phyloP scores from a whole-genome alignment of 2,888 invertebrate genomes.

The Sinopyrophorus schimmeli region DNA sequence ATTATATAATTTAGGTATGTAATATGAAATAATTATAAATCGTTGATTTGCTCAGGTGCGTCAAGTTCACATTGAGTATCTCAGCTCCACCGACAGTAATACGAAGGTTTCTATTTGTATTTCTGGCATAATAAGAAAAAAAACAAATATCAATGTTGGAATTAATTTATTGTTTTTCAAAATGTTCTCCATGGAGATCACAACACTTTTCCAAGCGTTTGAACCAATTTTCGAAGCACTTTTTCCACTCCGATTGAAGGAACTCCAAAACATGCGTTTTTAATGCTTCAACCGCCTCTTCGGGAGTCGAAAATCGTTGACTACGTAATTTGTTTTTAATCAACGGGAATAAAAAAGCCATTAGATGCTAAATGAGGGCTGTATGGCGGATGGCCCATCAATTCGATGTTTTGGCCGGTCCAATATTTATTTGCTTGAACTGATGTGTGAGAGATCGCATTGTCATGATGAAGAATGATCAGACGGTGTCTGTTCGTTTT shows the following conservation, averaged over 20 bases:
- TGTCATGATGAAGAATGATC: conserved; percentile 32
- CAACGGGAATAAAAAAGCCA: conserved; percentile 36
- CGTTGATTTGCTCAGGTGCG: no score
- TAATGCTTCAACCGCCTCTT: conserved; percentile 37
- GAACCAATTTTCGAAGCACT: conserved; percentile 38
- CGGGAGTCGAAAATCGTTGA: conserved; percentile 35
- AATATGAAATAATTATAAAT: no score
- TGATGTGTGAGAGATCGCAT: conserved; percentile 29
- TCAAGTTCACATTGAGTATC: no score
- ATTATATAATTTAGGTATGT: no score
- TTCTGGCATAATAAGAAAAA: no score
- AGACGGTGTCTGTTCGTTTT: conserved; percentile 24
- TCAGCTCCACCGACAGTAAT: no score
- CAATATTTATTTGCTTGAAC: no score
- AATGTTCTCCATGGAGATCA: conserved; percentile 31
- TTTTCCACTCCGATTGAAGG: conserved; percentile 32
- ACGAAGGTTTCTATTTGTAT: no score
- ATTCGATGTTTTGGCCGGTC: conserved; percentile 13
- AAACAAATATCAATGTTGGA: no score
- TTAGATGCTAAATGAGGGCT: conserved; percentile 37
- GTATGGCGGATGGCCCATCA: no score
- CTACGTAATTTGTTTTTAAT: conserved; percentile 37
- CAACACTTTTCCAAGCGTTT: conserved; percentile 38
- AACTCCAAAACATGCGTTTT: conserved; percentile 37
- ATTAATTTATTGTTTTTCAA: conserved; percentile 27